Percentiles rank a stretch among this genome's conserved stretches.
These are phyloP conservation scores for Jaculus jaculus DNA, from an alignment of 2,113 vertebrate species.

Conservation along the genomic window DNA sequence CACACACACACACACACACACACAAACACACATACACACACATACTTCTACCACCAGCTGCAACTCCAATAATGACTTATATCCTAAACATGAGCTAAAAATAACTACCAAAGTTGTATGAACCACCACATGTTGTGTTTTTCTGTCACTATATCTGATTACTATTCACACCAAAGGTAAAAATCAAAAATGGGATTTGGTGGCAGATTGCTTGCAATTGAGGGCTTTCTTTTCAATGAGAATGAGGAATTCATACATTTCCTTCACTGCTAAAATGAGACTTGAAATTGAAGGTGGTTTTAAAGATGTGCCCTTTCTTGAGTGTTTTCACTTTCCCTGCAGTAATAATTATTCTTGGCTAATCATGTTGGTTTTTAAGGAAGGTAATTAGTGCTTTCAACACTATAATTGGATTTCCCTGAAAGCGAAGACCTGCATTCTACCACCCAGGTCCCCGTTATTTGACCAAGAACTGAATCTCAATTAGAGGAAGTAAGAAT, in stretches of 20 bases:
- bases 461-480: constrained; percentile 66
- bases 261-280: constrained; percentile 3
- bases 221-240: constrained; percentile 65
- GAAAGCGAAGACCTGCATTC: constrained; percentile 38
- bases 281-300: constrained; percentile 78
- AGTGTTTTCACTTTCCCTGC: constrained; percentile 67
- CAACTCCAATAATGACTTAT: constrained; percentile 58
- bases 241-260: not conserved
- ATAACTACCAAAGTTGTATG: constrained; percentile 37
- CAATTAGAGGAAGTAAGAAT: not conserved
- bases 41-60: constrained; percentile 16
- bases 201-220: constrained; percentile 61
- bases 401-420: constrained; percentile 69
- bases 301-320: constrained; percentile 66
- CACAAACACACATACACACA: not conserved
- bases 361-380: constrained; percentile 63
- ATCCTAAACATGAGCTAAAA: constrained; percentile 46
- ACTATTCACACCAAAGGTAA: constrained; percentile 71
- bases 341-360: constrained; percentile 79
- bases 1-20: not conserved
- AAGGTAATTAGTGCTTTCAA: constrained; percentile 75
- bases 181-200: constrained; percentile 78
- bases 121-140: constrained; percentile 59
- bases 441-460: constrained; percentile 45
- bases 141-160: constrained; percentile 72